Percentiles rank a stretch among this genome's conserved stretches.
These are phyloP conservation scores for Argya squamiceps DNA, from an alignment of 2,797 vertebrate species.

Conservation along the genomic window DNA sequence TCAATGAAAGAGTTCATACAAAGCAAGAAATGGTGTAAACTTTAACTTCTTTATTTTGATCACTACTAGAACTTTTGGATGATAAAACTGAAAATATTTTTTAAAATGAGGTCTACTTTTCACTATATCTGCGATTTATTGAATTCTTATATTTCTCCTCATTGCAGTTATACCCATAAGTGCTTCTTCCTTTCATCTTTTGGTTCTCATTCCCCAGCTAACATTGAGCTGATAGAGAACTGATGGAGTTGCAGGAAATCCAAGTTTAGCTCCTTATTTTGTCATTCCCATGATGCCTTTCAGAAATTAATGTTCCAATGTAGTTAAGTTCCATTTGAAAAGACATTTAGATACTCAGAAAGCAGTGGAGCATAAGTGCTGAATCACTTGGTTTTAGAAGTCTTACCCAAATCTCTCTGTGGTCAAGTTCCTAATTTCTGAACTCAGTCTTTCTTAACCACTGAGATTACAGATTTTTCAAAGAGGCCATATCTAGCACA, in stretches of 20 bases:
- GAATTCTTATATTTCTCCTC: not conserved
- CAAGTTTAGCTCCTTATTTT: not conserved
- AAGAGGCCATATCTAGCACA: not conserved
- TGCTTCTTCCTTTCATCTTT: not conserved
- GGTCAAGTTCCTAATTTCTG: not conserved
- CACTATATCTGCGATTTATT: not conserved
- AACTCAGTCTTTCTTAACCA: not conserved
- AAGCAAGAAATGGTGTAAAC: not conserved
- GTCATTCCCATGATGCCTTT: not conserved
- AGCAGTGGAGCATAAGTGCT: not conserved
- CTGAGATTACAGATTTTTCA: not conserved
- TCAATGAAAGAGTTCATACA: not conserved
- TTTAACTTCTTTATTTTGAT: not conserved
- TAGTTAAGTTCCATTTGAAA: not conserved
- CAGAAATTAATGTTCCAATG: not conserved
- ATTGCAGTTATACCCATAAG: not conserved
- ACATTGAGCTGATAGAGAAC: not conserved
- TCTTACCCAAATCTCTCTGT: not conserved
- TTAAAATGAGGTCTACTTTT: not conserved
- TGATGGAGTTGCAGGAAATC: not conserved
- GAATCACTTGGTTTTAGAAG: not conserved
- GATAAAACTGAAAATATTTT: not conserved
- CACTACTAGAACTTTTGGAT: not conserved
- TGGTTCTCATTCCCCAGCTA: not conserved
- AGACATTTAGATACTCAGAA: not conserved